These are phyloP conservation scores for Jordanella pulchra DNA, from an alignment of 2,797 vertebrate species.

Conservation along the genomic window DNA sequence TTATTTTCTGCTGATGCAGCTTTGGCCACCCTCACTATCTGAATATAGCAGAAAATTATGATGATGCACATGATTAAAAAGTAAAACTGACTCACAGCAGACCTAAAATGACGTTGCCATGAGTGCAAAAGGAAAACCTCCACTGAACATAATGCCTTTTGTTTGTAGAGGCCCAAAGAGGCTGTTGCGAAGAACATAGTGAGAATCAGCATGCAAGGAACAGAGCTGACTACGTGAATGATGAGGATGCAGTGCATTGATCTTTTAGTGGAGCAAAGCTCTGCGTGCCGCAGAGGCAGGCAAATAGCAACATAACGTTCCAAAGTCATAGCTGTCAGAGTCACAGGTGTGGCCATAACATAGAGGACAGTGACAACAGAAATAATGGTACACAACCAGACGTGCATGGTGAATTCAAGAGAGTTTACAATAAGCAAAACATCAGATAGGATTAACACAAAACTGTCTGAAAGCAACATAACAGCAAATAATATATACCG, in stretches of 20 bases:
- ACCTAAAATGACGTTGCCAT: slow-evolving; percentile 48
- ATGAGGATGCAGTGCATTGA: slow-evolving; percentile 39
- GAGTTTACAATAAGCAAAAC: slow-evolving; percentile 32
- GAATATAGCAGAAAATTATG: slow-evolving; percentile 51
- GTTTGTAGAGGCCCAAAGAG: not conserved
- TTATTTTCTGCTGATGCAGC: slow-evolving; percentile 50
- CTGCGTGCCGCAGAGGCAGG: slow-evolving; percentile 63
- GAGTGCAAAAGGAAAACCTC: slow-evolving; percentile 18
- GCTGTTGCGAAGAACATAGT: slow-evolving; percentile 31
- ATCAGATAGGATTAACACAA: slow-evolving; percentile 50
- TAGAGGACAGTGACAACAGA: not conserved
- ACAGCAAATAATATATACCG: slow-evolving; percentile 72
- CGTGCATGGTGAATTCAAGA: not conserved
- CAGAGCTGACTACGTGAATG: slow-evolving; percentile 49
- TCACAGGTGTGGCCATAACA: slow-evolving; percentile 46
- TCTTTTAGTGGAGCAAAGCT: slow-evolving; percentile 45
- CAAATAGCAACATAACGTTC: slow-evolving; percentile 73
- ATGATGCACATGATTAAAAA: slow-evolving; percentile 50
- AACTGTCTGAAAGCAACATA: slow-evolving; percentile 59
- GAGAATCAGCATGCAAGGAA: slow-evolving; percentile 26
- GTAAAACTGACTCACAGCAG: slow-evolving; percentile 42
- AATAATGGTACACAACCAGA: slow-evolving; percentile 9
- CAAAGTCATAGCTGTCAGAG: slow-evolving; percentile 69
- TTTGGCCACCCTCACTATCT: slow-evolving; percentile 58
- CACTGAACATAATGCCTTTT: not conserved